Base-by-base conservation (phyloP, 2,113 vertebrate species). In the Ceyx cyanopectus region DNA sequence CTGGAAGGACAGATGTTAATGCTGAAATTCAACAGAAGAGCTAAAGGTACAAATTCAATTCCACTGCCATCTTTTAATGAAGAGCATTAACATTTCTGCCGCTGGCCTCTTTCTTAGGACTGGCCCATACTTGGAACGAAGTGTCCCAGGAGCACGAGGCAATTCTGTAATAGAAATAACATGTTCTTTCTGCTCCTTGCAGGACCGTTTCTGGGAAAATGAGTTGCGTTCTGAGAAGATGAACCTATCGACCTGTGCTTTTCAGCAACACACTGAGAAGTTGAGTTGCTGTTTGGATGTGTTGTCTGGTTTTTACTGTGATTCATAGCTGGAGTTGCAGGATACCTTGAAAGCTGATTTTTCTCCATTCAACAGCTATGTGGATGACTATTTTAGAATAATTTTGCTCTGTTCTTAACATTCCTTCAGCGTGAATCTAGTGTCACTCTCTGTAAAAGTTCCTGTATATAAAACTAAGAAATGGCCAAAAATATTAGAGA, bases 181-280 rank as follows among this genome's bases (percentile, higher is more conserved):
- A 78, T 40, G 56, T 85, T 41, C 50, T 77, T 78, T 85, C 61
- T 54, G 65, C 56, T 74, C n/a, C 45, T 81, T 1, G 2, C 27
- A 0, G 23, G 9, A 16, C 41, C 3, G 5, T 69, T 94, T 93
- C 87, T 94, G 23, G 72, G 91, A 93, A 94, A 70, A 8, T 10
- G 56, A 94, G 51, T 86, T 81, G 74, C 26, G 3, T 97, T 97
- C 95, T 92, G 75, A 86, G 94, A 96, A 95, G 87, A 96, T 18
- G 54, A 96, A 62, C 54, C 51, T 73, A 50, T 90, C 37, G 40
- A 86, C 63, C 79, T 83, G 27, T 58, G 73, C 63, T 85, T 61
- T 48, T 6, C 41, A 65, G 60, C 41, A 74, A 80, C 60, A 77
- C 75, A 32, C 19, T n/a, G 81, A 85, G 80, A 91, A 73, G 50